Evolutionary conservation across 2,797 vertebrate species (phyloP).

Genomic region (Apogon talboti): DNA sequence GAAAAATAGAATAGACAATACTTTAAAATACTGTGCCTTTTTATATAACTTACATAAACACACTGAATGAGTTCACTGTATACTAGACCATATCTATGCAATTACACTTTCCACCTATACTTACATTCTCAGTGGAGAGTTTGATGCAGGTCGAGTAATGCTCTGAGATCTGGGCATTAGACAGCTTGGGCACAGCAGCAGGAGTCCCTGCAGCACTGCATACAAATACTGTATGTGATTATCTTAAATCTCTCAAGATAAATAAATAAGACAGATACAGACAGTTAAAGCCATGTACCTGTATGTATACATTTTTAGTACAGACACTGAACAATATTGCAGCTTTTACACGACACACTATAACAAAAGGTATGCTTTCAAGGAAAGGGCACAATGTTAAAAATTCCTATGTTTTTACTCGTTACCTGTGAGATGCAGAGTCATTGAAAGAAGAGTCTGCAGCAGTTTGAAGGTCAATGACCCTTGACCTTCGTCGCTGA

Average conservation of each 20-base stretch:
- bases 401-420: background rate
- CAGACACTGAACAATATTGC: background rate
- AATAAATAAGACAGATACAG: background rate
- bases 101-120: conserved; percentile 53
- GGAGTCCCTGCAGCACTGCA: conserved; percentile 82
- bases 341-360: background rate
- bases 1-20: background rate
- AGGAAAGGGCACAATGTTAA: background rate
- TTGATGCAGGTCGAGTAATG: conserved; percentile 98
- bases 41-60: background rate
- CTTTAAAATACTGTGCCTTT: background rate
- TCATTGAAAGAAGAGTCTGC: conserved; percentile 80
- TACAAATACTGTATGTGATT: conserved; percentile 34
- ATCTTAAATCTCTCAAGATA: background rate
- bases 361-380: background rate
- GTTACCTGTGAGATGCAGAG: conserved; percentile 79
- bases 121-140: conserved; percentile 94
- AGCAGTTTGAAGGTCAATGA: conserved; percentile 84
- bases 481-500: conserved; percentile 89
- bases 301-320: background rate
- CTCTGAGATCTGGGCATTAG: conserved; percentile 91
- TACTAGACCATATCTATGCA: too few species aligned
- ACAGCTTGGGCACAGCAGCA: conserved; percentile 85
- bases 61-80: background rate
- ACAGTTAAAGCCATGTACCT: background rate